Base-by-base conservation (phyloP, 92 coral and sea anemone species). In the Diadumene lineata region DNA sequence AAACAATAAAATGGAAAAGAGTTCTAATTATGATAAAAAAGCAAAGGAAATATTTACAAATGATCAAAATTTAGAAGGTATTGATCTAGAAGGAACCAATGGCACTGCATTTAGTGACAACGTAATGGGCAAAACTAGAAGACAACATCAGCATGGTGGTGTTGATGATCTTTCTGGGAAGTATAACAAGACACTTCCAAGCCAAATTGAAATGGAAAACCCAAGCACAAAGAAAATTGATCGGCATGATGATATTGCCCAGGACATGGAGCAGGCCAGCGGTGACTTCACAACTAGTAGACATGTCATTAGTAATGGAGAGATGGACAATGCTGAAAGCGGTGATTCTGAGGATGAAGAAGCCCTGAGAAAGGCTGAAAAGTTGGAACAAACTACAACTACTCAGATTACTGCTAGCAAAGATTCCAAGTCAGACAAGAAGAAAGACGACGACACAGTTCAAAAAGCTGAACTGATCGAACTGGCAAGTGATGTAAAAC, bases 61-160 rank as follows among this genome's bases (percentile, higher is more conserved):
- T 1, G 31, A 62, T 2, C 68, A 62, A 62, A 62, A 62, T 15
- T 31, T 62, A 43, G 68, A 62, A 27, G 31, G 31, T 29, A 62
- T 62, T 2, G n/a, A 11, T 15, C 68, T 62, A 3, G 68, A 62
- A 30, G 68, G 68, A 1, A 28, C 68, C 28, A 62, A 62, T 28
- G 68, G 22, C 1, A 62, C 68, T 13, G 11, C 43, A 28, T 13
- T 28, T 22, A 28, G 27, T 62, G 68, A 27, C 21, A n/a, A 27
- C 38, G 27, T 28, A 11, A 15, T 30, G 68, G 48, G 48, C 13
- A 38, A 38, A 38, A 38, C 13, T 38, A 38, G 18, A 2, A 21
- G 4, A 23, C 60, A 21, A 7, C 7, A 21, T 3, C 60, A 55
- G 60, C 7, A 55, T 18, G 22, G 25, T 16, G 30, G 26, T 58